Percentiles rank a stretch among this genome's conserved stretches.
Evolutionary conservation across 2,797 vertebrate species (phyloP).

Genomic region (Psittacula echo): DNA sequence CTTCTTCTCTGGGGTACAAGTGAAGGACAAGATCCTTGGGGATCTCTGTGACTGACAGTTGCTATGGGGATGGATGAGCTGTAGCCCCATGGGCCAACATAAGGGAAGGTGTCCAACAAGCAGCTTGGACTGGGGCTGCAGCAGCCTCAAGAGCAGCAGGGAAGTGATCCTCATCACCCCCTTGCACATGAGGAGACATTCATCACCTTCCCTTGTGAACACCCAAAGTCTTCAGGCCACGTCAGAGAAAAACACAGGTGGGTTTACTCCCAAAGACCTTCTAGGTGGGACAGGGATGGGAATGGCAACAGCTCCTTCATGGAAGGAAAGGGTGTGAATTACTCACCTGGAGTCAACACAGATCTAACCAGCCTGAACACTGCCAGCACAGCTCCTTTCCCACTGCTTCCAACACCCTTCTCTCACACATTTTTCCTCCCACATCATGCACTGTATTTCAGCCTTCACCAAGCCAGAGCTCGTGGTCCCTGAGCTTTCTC

Average conservation of each 20-base stretch:
- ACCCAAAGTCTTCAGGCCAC: neutral
- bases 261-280: neutral
- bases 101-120: neutral
- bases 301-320: neutral
- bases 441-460: neutral
- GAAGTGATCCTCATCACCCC: neutral
- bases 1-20: rapidly evolving
- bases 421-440: constrained; percentile 11
- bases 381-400: neutral
- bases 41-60: rapidly evolving
- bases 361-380: neutral
- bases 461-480: neutral
- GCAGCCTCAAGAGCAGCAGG: neutral
- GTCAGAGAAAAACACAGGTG: neutral
- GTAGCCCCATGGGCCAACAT: neutral
- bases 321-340: neutral
- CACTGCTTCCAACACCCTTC: neutral
- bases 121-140: neutral
- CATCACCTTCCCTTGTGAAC: neutral
- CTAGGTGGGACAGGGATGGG: neutral
- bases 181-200: neutral
- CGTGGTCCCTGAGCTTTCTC: neutral
- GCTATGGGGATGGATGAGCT: neutral
- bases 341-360: constrained; percentile 8
- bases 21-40: neutral